phyloP scores from a whole-genome alignment of 2,797 vertebrate genomes.

The Hybognathus amarus region DNA sequence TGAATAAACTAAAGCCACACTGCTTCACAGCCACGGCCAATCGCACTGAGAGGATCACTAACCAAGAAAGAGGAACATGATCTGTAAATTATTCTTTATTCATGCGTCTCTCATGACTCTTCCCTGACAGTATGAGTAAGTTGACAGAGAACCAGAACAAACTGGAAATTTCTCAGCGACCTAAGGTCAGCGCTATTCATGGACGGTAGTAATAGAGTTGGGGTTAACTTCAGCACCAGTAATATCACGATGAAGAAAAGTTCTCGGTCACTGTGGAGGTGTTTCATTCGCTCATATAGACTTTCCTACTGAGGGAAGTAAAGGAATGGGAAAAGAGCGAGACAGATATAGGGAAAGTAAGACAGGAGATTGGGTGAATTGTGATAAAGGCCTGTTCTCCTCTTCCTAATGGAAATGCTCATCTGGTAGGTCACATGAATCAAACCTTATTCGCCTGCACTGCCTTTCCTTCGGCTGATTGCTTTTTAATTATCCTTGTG shows the following conservation, averaged over 20 bases:
- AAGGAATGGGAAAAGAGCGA: not conserved
- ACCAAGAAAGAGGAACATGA: conserved; percentile 25
- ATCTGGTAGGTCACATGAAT: conserved; percentile 45
- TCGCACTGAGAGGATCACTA: conserved; percentile 27
- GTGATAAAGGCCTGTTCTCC: conserved; percentile 21
- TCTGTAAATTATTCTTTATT: conserved; percentile 30
- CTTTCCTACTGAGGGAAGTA: conserved; percentile 14
- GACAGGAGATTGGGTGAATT: conserved; percentile 38
- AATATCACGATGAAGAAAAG: conserved; percentile 41
- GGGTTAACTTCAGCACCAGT: conserved; percentile 23
- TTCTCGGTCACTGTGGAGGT: conserved; percentile 38
- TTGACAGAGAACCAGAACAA: not conserved
- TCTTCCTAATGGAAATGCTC: conserved; percentile 51
- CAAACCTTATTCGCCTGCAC: conserved; percentile 40
- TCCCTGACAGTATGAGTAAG: not conserved
- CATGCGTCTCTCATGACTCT: not conserved
- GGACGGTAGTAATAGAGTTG: conserved; percentile 30
- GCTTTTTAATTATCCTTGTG: conserved; percentile 58
- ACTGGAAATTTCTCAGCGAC: conserved; percentile 21
- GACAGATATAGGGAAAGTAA: conserved; percentile 16
- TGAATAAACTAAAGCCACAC: conserved; percentile 42
- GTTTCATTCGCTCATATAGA: conserved; percentile 30
- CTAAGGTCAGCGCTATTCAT: conserved; percentile 30
- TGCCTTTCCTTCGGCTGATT: conserved; percentile 48
- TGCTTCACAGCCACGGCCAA: conserved; percentile 18